These are phyloP conservation scores for Anthonomus grandis DNA, from an alignment of 1,140 invertebrate species.

Conservation along the genomic window DNA sequence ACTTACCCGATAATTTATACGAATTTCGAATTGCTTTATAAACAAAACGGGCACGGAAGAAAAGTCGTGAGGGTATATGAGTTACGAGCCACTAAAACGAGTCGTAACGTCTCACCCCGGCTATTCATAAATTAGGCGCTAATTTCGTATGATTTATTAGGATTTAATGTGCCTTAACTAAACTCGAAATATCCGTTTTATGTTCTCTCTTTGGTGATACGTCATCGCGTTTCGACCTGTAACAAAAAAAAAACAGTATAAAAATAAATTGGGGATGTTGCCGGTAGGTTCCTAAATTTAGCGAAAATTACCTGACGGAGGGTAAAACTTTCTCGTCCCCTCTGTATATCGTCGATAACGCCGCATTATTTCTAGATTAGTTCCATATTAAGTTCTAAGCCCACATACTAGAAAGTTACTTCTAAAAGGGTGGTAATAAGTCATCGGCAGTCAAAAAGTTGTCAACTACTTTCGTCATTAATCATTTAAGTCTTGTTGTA, in stretches of 20 bases:
- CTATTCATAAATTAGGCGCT: slow-evolving; percentile 31
- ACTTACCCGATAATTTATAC: no score
- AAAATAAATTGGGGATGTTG: no score
- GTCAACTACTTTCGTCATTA: slow-evolving; percentile 24
- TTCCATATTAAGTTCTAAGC: no score
- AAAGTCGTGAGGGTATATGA: slow-evolving; percentile 26
- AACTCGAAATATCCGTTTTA: slow-evolving; percentile 30
- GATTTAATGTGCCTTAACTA: slow-evolving; percentile 32
- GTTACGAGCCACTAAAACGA: slow-evolving; percentile 29
- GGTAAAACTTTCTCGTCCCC: no score
- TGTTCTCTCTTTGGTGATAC: slow-evolving; percentile 31
- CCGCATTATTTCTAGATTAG: no score
- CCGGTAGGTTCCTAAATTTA: no score
- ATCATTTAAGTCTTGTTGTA: slow-evolving; percentile 17
- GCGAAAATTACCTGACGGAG: no score
- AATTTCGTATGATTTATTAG: slow-evolving; percentile 37
- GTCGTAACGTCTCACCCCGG: slow-evolving; percentile 27
- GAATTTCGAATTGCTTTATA: slow-evolving; percentile 27
- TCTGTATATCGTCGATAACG: no score
- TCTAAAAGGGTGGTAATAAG: no score
- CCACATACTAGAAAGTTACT: no score
- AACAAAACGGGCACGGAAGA: slow-evolving; percentile 23
- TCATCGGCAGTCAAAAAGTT: slow-evolving; percentile 24
- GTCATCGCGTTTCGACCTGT: no score
- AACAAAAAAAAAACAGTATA: no score